phyloP scores from a whole-genome alignment of 2,888 invertebrate species.

The Xylocampa areola region DNA sequence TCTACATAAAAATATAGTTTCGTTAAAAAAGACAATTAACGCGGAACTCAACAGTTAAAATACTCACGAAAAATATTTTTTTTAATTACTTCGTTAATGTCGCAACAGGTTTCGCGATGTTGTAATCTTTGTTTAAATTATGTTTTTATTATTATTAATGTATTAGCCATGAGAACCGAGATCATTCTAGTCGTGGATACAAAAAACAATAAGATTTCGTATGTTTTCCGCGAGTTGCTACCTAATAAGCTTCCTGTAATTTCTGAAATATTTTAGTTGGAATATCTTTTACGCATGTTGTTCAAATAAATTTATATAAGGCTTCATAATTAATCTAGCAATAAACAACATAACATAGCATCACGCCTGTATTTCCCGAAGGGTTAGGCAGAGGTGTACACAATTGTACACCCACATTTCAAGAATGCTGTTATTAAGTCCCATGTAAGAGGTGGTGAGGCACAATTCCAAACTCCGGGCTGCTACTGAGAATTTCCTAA shows the following conservation, averaged over 20 bases:
- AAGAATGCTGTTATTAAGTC: no score
- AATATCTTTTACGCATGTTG: not conserved
- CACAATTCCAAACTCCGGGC: no score
- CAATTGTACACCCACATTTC: no score
- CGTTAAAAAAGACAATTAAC: conserved; percentile 46
- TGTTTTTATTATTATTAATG: conserved; percentile 9
- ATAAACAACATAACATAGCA: no score
- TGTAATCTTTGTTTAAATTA: conserved; percentile 42
- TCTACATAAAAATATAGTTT: not conserved
- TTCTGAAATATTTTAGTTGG: conserved; percentile 13
- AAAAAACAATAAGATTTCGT: conserved; percentile 35
- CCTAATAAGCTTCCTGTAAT: conserved; percentile 22
- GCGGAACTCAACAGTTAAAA: conserved; percentile 26
- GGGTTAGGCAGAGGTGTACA: no score
- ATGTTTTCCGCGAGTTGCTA: conserved; percentile 13
- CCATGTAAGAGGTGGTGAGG: no score
- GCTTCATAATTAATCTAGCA: no score
- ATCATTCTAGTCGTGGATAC: conserved; percentile 27
- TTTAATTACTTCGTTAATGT: conserved; percentile 24
- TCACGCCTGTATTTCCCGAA: no score
- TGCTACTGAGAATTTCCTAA: no score
- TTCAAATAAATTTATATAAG: not conserved
- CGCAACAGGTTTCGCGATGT: conserved; percentile 37
- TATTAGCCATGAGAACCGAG: conserved; percentile 40
- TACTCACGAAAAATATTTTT: conserved; percentile 35